A percentile compares a stretch with the other conserved stretches of the same genome.
Evolutionary conservation across 2,888 invertebrate genomes (phyloP).

Genomic region (Phengaris alcon): DNA sequence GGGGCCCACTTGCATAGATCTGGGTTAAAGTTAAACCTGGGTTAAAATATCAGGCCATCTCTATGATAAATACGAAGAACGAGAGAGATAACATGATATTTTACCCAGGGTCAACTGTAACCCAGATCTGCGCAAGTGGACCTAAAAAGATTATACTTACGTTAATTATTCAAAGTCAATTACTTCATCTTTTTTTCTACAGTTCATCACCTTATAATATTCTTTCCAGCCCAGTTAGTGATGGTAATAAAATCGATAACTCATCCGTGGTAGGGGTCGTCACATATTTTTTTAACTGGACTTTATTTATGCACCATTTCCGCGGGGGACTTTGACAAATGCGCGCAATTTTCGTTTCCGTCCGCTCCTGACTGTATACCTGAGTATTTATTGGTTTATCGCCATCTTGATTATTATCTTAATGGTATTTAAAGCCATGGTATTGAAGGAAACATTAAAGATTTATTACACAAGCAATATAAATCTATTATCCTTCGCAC

Average conservation of each 20-base stretch:
- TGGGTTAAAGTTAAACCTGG: too few relatives aligned
- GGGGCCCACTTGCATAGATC: too few relatives aligned
- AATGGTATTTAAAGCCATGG: not conserved
- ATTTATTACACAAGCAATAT: not conserved
- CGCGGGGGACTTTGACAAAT: slow-evolving; percentile 74
- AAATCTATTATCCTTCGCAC: too few relatives aligned
- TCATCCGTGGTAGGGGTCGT: slow-evolving; percentile 44
- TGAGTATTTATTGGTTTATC: slow-evolving; percentile 30
- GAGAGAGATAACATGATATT: too few relatives aligned
- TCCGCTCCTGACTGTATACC: slow-evolving; percentile 36
- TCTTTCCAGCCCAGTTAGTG: not conserved
- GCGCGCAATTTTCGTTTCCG: slow-evolving; percentile 68
- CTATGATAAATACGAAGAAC: too few relatives aligned
- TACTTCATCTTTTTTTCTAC: too few relatives aligned
- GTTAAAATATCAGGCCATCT: too few relatives aligned
- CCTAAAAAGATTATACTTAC: too few relatives aligned
- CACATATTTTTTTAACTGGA: slow-evolving; percentile 62
- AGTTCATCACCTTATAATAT: too few relatives aligned
- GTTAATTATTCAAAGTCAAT: too few relatives aligned
- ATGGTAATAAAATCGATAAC: not conserved
- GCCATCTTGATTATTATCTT: slow-evolving; percentile 18
- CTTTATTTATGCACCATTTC: slow-evolving; percentile 76
- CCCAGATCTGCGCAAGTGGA: too few relatives aligned
- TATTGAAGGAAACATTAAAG: slow-evolving; percentile 14
- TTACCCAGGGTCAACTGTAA: too few relatives aligned